Evolutionary conservation across 1,140 invertebrate species (phyloP).

Genomic region (Drosophila navojoa): DNA sequence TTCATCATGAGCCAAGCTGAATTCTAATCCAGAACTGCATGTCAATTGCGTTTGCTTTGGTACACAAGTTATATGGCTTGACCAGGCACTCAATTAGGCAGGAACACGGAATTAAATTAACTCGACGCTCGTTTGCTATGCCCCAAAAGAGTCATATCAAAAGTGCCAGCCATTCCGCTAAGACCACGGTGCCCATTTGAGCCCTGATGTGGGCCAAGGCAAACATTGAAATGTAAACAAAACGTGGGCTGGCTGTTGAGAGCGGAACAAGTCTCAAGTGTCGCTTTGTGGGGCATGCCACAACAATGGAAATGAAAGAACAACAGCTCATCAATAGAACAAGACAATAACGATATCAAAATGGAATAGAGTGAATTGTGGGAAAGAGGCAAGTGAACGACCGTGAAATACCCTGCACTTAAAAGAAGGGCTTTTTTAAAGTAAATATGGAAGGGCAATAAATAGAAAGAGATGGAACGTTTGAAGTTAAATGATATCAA

Average conservation of each 20-base stretch:
- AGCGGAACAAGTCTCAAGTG: slow-evolving; percentile 58
- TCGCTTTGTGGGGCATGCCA: slow-evolving; percentile 43
- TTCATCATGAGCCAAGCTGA: neutral
- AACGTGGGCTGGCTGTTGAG: slow-evolving; percentile 21
- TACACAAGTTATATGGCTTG: slow-evolving; percentile 31
- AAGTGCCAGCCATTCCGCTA: slow-evolving; percentile 19
- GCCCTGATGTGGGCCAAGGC: slow-evolving; percentile 26
- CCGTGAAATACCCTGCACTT: neutral
- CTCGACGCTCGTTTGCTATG: slow-evolving; percentile 38
- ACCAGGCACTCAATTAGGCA: slow-evolving; percentile 71
- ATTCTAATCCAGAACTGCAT: slow-evolving; percentile 36
- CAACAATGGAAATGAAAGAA: slow-evolving; percentile 64
- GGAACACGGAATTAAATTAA: slow-evolving; percentile 75
- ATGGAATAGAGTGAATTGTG: neutral
- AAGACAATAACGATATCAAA: slow-evolving; percentile 32
- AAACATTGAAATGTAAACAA: slow-evolving; percentile 71
- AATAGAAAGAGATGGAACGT: too few relatives aligned
- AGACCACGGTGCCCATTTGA: neutral
- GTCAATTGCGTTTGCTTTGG: slow-evolving; percentile 22
- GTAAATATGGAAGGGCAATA: too few relatives aligned
- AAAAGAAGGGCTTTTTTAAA: too few relatives aligned
- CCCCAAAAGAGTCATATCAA: slow-evolving; percentile 71
- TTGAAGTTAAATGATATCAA: too few relatives aligned
- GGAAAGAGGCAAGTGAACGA: neutral
- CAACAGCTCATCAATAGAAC: slow-evolving; percentile 71